Base-by-base conservation (phyloP, 2,888 invertebrate species). In the Steinernema carpocapsae region DNA sequence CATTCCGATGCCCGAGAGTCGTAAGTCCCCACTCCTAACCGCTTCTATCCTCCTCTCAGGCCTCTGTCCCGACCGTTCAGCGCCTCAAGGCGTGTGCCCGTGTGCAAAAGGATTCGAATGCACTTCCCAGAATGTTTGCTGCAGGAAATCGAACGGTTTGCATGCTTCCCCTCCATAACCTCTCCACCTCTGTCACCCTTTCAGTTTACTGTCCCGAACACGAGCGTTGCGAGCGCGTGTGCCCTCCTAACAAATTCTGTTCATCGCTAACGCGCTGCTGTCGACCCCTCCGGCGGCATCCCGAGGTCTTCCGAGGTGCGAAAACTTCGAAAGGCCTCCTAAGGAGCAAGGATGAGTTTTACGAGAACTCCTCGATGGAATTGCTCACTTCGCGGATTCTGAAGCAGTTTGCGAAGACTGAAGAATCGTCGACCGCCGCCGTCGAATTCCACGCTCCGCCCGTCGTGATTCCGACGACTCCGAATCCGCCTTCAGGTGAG, bases 81-180 rank as follows among this genome's bases (percentile, higher is more conserved):
- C 78, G 14, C 81, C 81, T 0, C 76, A 76, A 22, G 78, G 78
- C 72, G 76, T 77, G 17, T 79, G 81, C n/a, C 73, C 76, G 14
- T 81, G 81, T 70, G 72, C 77, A 4, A 32, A 71, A 14, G 76
- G 75, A 32, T 48, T 73, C 37, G 76, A 77, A 32, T 80, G 80
- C 76, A 79, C 79, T 4, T 72, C 78, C 3, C 78, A 81, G 72
- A 75, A 75, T 24, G 78, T 80, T n/a, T 81, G 81, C 45, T 81
- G 81, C 52, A 76, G 76, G 14, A 71, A 76, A 75, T 22, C 73
- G 24, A 71, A 71, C 71, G 43, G 64, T 64, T 56, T 56, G 56
- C 56, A 56, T 26, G 56, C 24, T 22, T 56, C 6, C 22, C 56
- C 56, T 64, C 64, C 64, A 29, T 22, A 17, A 56, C 56, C 22